Conservation (phyloP, 1,140 invertebrate species). For the Euglossa dilemma region DNA sequence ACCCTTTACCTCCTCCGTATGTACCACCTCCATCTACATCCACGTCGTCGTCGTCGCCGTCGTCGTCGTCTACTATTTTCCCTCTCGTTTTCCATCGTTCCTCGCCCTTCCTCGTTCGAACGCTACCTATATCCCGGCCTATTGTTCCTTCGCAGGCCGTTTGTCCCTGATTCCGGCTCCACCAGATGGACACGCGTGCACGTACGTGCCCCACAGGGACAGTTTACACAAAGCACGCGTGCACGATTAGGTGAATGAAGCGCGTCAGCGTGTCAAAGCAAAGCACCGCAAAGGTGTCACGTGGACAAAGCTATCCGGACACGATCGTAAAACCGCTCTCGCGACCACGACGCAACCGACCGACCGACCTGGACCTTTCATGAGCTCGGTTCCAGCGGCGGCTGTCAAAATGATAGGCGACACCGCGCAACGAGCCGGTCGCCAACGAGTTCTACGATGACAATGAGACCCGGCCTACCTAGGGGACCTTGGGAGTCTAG, state of each 20-base stretch:
- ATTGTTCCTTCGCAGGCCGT: constrained; percentile 14
- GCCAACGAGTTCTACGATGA: constrained; percentile 16
- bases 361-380: constrained; percentile 17
- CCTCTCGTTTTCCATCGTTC: background rate
- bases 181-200: constrained; percentile 10
- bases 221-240: constrained; percentile 36
- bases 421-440: background rate
- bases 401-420: constrained; percentile 35
- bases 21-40: too few relatives aligned
- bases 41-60: too few relatives aligned
- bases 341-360: background rate
- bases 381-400: background rate
- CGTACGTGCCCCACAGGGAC: constrained; percentile 5
- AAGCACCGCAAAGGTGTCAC: constrained; percentile 66
- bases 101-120: too few relatives aligned
- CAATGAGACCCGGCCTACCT: background rate
- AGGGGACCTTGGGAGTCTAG: background rate
- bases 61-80: background rate
- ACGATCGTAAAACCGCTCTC: constrained; percentile 54
- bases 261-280: constrained; percentile 50
- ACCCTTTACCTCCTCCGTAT: background rate
- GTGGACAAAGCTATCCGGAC: constrained; percentile 66
- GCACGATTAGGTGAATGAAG: constrained; percentile 50
- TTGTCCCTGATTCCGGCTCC: constrained; percentile 9
- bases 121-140: background rate